These are phyloP conservation scores for Danaus chrysippus DNA, from an alignment of 2,888 invertebrate genomes.

Conservation along the genomic window DNA sequence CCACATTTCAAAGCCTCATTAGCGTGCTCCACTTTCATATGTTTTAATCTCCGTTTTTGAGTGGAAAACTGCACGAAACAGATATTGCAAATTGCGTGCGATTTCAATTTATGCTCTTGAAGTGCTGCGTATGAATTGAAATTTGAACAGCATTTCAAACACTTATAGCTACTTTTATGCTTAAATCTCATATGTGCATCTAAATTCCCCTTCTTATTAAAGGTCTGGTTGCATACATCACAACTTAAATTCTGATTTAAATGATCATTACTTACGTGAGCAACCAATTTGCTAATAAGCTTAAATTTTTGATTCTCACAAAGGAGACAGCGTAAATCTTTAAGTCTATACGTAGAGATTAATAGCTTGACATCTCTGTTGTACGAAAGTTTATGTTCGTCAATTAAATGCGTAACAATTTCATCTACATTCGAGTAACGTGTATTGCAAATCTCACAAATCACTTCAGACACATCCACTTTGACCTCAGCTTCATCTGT, in stretches of 20 bases:
- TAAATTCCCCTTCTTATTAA: conserved; percentile 55
- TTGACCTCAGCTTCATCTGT: conserved; percentile 56
- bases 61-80: conserved; percentile 56
- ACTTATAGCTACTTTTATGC: conserved; percentile 50
- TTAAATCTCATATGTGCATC: conserved; percentile 47
- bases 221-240: conserved; percentile 47
- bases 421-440: conserved; percentile 39
- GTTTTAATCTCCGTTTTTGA: conserved; percentile 46
- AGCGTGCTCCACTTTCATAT: conserved; percentile 55
- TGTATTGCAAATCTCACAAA: conserved; percentile 51
- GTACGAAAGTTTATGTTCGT: conserved; percentile 51
- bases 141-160: conserved; percentile 45
- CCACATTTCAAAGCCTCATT: conserved; percentile 47
- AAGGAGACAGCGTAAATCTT: conserved; percentile 53
- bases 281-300: conserved; percentile 48
- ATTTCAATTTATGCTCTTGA: conserved; percentile 48
- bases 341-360: conserved; percentile 48
- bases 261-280: conserved; percentile 54
- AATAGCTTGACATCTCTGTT: conserved; percentile 43
- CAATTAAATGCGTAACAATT: conserved; percentile 47
- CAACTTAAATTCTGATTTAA: conserved; percentile 48
- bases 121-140: conserved; percentile 45
- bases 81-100: conserved; percentile 56
- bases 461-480: conserved; percentile 59
- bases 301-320: conserved; percentile 47